Percentiles rank a stretch among this genome's conserved stretches.
These are phyloP conservation scores for Rhyacophila evoluta DNA, from an alignment of 2,888 invertebrate species.

Conservation along the genomic window DNA sequence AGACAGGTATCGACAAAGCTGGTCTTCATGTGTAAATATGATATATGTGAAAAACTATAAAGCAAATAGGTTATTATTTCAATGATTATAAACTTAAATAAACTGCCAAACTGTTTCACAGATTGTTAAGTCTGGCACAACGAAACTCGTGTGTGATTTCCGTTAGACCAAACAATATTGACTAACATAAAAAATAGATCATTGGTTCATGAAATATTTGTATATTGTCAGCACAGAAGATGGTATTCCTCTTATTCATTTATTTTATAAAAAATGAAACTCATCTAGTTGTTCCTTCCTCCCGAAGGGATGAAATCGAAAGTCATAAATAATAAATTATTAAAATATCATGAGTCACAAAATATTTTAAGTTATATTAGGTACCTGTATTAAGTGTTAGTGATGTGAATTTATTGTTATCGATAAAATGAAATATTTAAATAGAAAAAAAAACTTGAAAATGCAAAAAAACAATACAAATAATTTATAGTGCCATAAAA, in stretches of 20 bases:
- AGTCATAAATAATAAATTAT: constrained; percentile 22
- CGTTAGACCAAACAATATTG: neutral
- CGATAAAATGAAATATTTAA: neutral
- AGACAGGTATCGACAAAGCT: too few relatives aligned
- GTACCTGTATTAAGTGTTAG: constrained; percentile 46
- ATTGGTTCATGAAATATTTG: neutral
- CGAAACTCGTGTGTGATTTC: too few relatives aligned
- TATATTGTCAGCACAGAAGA: neutral
- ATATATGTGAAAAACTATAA: too few relatives aligned
- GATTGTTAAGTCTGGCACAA: too few relatives aligned
- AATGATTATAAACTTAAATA: too few relatives aligned
- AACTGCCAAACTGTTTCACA: too few relatives aligned
- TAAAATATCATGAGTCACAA: constrained; percentile 23
- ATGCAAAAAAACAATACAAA: neutral
- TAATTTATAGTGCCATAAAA: constrained; percentile 45
- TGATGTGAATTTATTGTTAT: constrained; percentile 25
- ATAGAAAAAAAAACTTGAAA: constrained; percentile 17
- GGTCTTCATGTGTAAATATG: too few relatives aligned
- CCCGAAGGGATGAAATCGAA: neutral
- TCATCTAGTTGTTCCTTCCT: neutral
- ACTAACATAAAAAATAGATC: neutral
- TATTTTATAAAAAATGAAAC: neutral
- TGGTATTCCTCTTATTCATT: neutral
- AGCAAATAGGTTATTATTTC: too few relatives aligned
- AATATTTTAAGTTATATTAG: constrained; percentile 27